Evolutionary conservation across 2,797 vertebrate species (phyloP).

Genomic region (Melanogrammus aeglefinus): DNA sequence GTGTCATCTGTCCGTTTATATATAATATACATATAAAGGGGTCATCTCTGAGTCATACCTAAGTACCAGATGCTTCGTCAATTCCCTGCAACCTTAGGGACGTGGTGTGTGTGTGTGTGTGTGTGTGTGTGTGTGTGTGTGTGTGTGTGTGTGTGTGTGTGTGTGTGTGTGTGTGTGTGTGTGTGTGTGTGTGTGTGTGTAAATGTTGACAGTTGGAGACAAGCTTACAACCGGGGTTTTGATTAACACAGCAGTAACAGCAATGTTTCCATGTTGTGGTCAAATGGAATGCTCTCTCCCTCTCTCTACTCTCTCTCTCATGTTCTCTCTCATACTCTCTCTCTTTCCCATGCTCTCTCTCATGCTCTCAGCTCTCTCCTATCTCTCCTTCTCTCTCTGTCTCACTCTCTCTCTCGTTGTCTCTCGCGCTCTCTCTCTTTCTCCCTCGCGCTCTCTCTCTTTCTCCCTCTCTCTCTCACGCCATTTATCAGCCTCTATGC

Average conservation of each 20-base stretch:
- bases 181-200: slow-evolving; percentile 8
- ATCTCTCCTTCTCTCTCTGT: slow-evolving; percentile 16
- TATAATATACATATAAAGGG: too few relatives aligned
- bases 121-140: neutral
- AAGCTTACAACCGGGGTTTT: slow-evolving; percentile 17
- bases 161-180: slow-evolving; percentile 8
- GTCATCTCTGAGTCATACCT: neutral
- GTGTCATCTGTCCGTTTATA: too few relatives aligned
- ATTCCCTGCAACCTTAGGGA: neutral
- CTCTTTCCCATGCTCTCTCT: neutral
- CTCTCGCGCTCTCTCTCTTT: slow-evolving; percentile 20
- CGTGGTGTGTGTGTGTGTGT: neutral
- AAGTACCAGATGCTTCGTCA: neutral
- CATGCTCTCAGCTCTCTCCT: too few relatives aligned
- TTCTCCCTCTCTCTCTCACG: slow-evolving; percentile 19
- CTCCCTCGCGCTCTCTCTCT: slow-evolving; percentile 21
- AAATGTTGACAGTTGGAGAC: slow-evolving; percentile 17
- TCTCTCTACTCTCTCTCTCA: slow-evolving; percentile 19
- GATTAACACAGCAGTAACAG: slow-evolving; percentile 25
- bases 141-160: slow-evolving; percentile 6
- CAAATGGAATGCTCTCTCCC: slow-evolving; percentile 49
- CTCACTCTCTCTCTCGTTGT: slow-evolving; percentile 20
- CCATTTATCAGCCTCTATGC: slow-evolving; percentile 18
- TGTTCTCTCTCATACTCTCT: neutral
- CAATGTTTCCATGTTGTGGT: slow-evolving; percentile 48